Evolutionary conservation across 1,140 invertebrate genomes (phyloP), one percentile per base, ranked within the genome.

Genomic region (Drosophila miranda): DNA sequence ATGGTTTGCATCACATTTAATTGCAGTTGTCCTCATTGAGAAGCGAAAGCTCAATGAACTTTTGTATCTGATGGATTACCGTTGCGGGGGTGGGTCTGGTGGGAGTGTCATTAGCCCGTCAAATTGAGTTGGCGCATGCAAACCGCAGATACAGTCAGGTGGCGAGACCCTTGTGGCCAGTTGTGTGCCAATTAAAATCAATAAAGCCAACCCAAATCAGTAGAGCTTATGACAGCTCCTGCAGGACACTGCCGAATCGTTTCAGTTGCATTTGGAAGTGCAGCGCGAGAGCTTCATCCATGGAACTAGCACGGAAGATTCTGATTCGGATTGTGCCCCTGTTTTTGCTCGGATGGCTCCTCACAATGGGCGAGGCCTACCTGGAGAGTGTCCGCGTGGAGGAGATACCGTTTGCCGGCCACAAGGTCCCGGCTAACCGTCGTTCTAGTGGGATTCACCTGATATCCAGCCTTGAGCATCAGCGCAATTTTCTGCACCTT

Each of bases 401-500:
- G 43, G 89, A 90, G 51, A 80, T 80, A 26, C 84, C 89, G 0
- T 90, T 84, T 53, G 63, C 43, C 19, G 48, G 34, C 6, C 52
- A 21, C 3, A 30, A 58, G 49, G 16, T 3, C 7, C 28, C 45
- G 28, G 34, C 23, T 23, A 19, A 13, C 7, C 43, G 26, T 2
- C 68, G 61, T 34, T 38, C 82, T 1, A 70, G 66, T 14, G 83
- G 89, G 16, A 90, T 90, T 13, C 81, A 89, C n/a, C 42, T 88
- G 6, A 76, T 86, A n/a, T 68, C 78, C 2, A 79, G 81, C 13
- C 51, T 89, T 43, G 83, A 90, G 21, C 68, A 89, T 44, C 78
- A 81, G 26, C 75, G 83, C 13, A 70, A 78, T 2, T 90, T 90
- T 53, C 61, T 90, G 3, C 83, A 90, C 48, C 52, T 90, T 0